Conservation (phyloP, 2,888 invertebrate species). For the Mimachlamys varia region DNA sequence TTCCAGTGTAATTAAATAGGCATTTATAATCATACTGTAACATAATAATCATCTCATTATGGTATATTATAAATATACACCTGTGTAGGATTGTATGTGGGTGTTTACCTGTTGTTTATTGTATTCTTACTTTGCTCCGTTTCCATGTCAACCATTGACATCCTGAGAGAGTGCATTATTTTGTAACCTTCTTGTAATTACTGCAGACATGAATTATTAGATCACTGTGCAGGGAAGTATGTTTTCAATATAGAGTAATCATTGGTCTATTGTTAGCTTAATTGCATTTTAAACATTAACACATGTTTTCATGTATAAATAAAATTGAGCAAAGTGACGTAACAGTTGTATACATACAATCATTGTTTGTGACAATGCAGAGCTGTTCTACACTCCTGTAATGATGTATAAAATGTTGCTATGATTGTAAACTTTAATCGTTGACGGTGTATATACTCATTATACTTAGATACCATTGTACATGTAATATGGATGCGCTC, state of each 20-base stretch:
- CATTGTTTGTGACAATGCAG: not conserved
- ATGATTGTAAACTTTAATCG: not conserved
- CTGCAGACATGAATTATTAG: not conserved
- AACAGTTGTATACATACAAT: not conserved
- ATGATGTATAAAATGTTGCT: not conserved
- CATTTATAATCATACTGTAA: not conserved
- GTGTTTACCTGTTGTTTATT: not conserved
- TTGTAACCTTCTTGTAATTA: not conserved
- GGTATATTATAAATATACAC: not conserved
- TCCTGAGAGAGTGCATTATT: not conserved
- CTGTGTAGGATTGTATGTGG: not conserved
- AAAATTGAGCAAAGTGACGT: not conserved
- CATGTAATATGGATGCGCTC: not conserved
- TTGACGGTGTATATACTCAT: not conserved
- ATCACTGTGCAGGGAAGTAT: not conserved
- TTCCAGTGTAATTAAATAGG: slow-evolving; percentile 2
- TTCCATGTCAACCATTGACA: not conserved
- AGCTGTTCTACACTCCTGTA: not conserved
- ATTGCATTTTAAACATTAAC: not conserved
- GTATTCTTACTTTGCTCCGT: not conserved
- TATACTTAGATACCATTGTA: not conserved
- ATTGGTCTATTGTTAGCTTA: not conserved
- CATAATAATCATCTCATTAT: not conserved
- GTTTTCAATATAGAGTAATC: not conserved
- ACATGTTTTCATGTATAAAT: not conserved